Conservation (phyloP, 2,888 invertebrate species). For the Volucella bombylans region DNA sequence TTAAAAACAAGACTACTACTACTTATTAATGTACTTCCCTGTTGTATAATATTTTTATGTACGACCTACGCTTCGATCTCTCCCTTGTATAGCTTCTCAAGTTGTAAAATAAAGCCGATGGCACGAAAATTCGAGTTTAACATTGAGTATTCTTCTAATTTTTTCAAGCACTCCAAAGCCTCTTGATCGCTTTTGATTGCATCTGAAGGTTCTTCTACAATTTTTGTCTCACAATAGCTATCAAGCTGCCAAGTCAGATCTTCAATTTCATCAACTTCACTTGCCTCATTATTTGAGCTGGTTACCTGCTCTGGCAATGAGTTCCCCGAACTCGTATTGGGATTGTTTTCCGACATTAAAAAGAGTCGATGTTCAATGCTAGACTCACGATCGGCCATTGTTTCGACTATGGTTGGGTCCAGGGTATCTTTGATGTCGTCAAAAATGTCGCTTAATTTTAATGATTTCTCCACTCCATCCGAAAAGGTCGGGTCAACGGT, state of each 20-base stretch:
- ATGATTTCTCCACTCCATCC: slow-evolving; percentile 5
- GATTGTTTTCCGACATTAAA: background rate
- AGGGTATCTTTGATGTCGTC: slow-evolving; percentile 49
- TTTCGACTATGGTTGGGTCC: background rate
- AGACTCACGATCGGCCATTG: background rate
- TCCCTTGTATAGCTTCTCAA: slow-evolving; percentile 78
- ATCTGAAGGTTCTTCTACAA: background rate
- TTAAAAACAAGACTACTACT: no score
- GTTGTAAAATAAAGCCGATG: slow-evolving; percentile 79
- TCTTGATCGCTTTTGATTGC: slow-evolving; percentile 76
- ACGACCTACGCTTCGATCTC: slow-evolving; percentile 41
- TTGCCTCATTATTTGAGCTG: slow-evolving; percentile 44
- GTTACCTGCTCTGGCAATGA: slow-evolving; percentile 24
- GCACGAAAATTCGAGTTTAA: slow-evolving; percentile 80
- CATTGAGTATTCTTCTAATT: slow-evolving; percentile 80
- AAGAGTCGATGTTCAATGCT: slow-evolving; percentile 9
- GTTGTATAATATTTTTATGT: background rate
- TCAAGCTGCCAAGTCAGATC: slow-evolving; percentile 9
- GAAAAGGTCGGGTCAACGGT: background rate
- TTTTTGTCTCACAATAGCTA: slow-evolving; percentile 30
- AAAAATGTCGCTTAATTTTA: slow-evolving; percentile 48
- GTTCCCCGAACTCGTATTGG: background rate
- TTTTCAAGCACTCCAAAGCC: slow-evolving; percentile 78
- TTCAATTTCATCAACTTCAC: slow-evolving; percentile 26
- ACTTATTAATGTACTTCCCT: no score